Evolutionary conservation across 2,888 invertebrate species (phyloP).

Genomic region (Uropetala carovei): DNA sequence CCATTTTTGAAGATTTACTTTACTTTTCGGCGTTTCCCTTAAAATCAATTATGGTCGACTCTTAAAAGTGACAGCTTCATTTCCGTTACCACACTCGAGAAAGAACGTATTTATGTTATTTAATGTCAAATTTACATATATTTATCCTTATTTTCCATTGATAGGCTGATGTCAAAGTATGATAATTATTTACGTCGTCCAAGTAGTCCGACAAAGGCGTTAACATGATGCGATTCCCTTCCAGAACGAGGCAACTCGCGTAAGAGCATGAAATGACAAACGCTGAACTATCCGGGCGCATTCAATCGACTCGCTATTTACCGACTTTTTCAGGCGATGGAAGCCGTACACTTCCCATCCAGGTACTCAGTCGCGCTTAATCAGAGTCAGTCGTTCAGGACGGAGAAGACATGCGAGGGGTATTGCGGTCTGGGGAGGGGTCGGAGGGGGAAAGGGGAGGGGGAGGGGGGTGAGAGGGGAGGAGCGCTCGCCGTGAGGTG

Average conservation of each 20-base stretch:
- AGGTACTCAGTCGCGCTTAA: neutral
- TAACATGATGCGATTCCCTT: neutral
- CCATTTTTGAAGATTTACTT: no score
- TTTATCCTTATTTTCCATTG: no score
- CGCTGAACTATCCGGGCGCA: neutral
- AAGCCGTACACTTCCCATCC: neutral
- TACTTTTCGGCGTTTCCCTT: no score
- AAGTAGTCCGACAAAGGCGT: no score
- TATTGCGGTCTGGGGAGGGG: neutral
- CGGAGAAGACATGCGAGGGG: neutral
- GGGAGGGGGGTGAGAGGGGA: neutral
- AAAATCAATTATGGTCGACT: no score
- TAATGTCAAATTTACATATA: no score
- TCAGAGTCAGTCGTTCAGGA: neutral
- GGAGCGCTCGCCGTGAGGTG: neutral
- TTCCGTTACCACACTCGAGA: no score
- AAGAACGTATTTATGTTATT: no score
- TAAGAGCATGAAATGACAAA: slow-evolving; percentile 22
- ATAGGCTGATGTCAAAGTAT: no score
- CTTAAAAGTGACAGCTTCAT: no score
- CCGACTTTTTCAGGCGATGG: neutral
- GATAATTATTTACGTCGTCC: no score
- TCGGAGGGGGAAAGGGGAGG: neutral
- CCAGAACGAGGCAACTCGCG: neutral
- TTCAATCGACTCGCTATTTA: neutral